Evolutionary conservation across 2,888 invertebrate genomes (phyloP).

Genomic region (Phalera bucephala): DNA sequence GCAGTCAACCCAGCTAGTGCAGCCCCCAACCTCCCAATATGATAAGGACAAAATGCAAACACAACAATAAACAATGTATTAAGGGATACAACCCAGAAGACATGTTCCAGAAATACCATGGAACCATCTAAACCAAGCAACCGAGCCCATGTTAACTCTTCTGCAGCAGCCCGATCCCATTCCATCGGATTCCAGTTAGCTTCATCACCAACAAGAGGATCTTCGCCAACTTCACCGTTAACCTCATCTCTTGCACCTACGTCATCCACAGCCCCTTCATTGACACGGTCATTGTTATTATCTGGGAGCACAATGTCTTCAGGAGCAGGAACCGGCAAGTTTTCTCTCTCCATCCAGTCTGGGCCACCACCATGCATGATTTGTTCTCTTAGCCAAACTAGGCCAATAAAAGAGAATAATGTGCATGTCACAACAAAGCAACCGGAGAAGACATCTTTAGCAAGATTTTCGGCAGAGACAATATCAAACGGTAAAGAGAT

Average conservation of each 20-base stretch:
- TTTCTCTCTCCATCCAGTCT: conserved; percentile 95
- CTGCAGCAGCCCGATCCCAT: conserved; percentile 98
- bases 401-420: conserved; percentile 96
- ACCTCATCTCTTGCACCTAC: conserved; percentile 60
- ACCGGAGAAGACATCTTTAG: conserved; percentile 97
- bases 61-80: conserved; percentile 98
- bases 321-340: conserved; percentile 74
- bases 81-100: conserved; percentile 99
- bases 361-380: conserved; percentile 98
- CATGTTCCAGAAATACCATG: conserved; percentile 98
- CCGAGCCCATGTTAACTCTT: conserved; percentile 99
- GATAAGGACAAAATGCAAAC: conserved; percentile 98
- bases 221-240: conserved; percentile 67
- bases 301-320: conserved; percentile 71
- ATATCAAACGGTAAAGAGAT: conserved; percentile 95
- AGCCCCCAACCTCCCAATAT: conserved; percentile 94
- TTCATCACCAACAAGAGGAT: conserved; percentile 87
- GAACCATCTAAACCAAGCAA: conserved; percentile 98
- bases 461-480: conserved; percentile 95
- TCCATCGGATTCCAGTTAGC: conserved; percentile 99
- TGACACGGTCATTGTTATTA: conserved; percentile 75
- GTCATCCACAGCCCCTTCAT: conserved; percentile 62
- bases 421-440: conserved; percentile 98
- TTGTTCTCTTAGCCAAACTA: conserved; percentile 99
- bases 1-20: conserved; percentile 78